Conservation (phyloP, 2,888 invertebrate species). For the Globia sparganii region DNA sequence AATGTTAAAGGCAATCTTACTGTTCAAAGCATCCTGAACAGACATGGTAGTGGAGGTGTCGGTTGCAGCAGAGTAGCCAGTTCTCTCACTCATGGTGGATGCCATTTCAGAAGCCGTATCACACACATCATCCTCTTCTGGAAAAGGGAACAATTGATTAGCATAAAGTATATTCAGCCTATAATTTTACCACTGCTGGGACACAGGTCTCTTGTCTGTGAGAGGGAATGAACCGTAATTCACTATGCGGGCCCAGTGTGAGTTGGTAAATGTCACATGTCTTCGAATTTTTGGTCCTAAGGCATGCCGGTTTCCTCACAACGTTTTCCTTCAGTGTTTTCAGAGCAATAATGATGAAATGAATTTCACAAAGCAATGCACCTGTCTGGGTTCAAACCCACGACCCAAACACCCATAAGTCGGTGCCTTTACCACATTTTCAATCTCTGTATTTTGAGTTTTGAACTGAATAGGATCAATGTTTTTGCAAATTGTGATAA, state of each 20-base stretch:
- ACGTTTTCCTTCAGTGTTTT: not conserved
- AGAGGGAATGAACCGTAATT: not conserved
- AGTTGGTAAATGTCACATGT: not conserved
- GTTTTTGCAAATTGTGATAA: not conserved
- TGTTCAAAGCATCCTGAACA: conserved; percentile 88
- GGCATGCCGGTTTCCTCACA: not conserved
- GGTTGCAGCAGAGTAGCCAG: conserved; percentile 85
- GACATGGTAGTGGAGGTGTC: conserved; percentile 85
- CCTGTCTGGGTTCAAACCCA: not conserved
- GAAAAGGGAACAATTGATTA: conserved; percentile 38
- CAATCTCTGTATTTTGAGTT: not conserved
- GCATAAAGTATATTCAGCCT: not conserved
- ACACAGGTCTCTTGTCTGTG: not conserved
- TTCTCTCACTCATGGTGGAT: conserved; percentile 86
- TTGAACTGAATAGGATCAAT: not conserved
- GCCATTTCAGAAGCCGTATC: conserved; percentile 86
- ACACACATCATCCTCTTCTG: conserved; percentile 84
- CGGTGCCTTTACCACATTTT: not conserved
- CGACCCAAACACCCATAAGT: not conserved
- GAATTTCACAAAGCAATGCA: not conserved
- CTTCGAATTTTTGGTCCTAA: not conserved
- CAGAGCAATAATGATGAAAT: not conserved
- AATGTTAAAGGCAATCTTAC: conserved; percentile 69
- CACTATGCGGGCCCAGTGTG: not conserved
- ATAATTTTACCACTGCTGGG: not conserved